Evolutionary conservation across 1,140 invertebrate species (phyloP).

Genomic region (Leptoteleia sp.): DNA sequence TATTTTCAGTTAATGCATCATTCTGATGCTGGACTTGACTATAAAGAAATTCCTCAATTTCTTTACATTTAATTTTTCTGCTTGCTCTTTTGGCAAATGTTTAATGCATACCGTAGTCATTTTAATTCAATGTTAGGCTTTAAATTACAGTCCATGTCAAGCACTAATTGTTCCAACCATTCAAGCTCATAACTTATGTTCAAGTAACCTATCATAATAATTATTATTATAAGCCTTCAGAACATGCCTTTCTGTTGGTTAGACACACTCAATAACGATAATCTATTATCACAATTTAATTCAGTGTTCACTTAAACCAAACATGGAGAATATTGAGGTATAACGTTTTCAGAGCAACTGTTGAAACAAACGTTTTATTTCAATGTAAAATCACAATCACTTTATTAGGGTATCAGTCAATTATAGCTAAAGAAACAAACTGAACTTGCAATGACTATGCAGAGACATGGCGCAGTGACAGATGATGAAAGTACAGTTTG

Average conservation of each 20-base stretch:
- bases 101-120: not conserved
- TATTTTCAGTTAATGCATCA: conserved; percentile 40
- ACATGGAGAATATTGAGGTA: not conserved
- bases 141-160: not conserved
- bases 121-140: not conserved
- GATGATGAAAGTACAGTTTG: conserved; percentile 32
- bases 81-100: not conserved
- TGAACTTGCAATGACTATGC: conserved; percentile 28
- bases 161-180: not conserved
- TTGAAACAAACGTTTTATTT: conserved; percentile 3
- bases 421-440: conserved; percentile 29
- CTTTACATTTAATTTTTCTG: not conserved
- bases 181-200: too few species aligned
- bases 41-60: conserved; percentile 23
- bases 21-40: conserved; percentile 15
- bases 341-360: not conserved
- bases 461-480: conserved; percentile 31
- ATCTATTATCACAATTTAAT: conserved; percentile 3
- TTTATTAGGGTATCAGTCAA: not conserved
- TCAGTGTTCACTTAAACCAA: not conserved
- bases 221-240: not conserved
- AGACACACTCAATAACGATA: conserved; percentile 8
- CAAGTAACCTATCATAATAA: too few species aligned
- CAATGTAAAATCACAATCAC: conserved; percentile 3
- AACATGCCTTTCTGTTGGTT: conserved; percentile 2